Evolutionary conservation across 2,888 invertebrate species (phyloP).

Genomic region (Polydrusus pterygomalis): DNA sequence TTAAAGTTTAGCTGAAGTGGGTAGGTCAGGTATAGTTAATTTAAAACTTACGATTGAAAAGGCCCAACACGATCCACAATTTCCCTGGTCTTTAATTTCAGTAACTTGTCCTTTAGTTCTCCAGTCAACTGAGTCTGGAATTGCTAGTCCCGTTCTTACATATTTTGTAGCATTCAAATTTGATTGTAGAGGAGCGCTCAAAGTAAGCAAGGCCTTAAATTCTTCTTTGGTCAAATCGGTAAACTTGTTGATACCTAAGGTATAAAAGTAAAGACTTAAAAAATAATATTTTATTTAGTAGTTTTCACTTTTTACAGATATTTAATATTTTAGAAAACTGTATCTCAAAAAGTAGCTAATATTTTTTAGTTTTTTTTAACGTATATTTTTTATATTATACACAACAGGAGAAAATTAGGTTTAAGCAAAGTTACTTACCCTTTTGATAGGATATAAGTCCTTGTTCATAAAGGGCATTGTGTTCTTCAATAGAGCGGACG

Average conservation of each 20-base stretch:
- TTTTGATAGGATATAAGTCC: conserved; percentile 43
- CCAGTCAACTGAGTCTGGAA: conserved; percentile 59
- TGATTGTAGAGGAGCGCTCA: conserved; percentile 5
- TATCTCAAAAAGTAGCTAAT: no score
- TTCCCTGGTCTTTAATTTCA: conserved; percentile 58
- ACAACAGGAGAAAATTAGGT: no score
- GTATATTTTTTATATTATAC: no score
- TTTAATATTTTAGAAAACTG: no score
- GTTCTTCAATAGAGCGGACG: conserved; percentile 52
- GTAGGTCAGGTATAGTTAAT: no score
- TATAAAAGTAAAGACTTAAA: not conserved
- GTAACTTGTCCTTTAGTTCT: conserved; percentile 58
- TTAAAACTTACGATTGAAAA: conserved; percentile 55
- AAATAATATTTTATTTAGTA: no score
- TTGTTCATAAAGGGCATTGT: conserved; percentile 55
- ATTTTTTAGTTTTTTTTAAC: no score
- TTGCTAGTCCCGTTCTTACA: conserved; percentile 28
- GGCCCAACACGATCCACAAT: conserved; percentile 60
- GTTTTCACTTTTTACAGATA: no score
- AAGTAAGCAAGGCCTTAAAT: conserved; percentile 46
- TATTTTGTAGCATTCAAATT: conserved; percentile 11
- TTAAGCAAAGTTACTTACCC: no score
- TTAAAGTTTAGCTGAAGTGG: no score
- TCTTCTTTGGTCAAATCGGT: conserved; percentile 58
- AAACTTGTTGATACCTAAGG: conserved; percentile 55